Evolutionary conservation across 2,888 invertebrate genomes (phyloP).

Genomic region (Troides aeacus): DNA sequence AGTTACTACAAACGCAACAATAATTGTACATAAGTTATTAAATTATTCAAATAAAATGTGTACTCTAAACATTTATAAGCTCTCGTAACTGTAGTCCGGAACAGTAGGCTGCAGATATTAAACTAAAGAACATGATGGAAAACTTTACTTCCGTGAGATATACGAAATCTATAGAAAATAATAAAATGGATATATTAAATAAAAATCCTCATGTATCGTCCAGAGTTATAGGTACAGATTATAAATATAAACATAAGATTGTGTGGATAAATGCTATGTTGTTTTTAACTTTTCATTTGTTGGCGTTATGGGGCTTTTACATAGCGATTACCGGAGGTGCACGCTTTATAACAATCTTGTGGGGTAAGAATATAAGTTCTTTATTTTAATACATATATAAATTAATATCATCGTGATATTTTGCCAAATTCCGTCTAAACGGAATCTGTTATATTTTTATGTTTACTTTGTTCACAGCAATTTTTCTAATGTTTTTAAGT

Average conservation of each 20-base stretch:
- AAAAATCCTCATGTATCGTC: constrained; percentile 28
- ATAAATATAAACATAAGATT: constrained; percentile 66
- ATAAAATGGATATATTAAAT: constrained; percentile 1
- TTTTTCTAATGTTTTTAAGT: constrained; percentile 43
- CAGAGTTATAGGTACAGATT: constrained; percentile 55
- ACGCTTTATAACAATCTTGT: constrained; percentile 43
- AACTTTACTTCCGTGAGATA: constrained; percentile 14
- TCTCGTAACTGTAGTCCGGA: constrained; percentile 7
- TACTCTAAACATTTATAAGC: constrained; percentile 21
- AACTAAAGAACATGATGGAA: constrained; percentile 17
- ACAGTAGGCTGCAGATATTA: constrained; percentile 2
- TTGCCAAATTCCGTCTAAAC: too few relatives aligned
- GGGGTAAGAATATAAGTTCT: constrained; percentile 45
- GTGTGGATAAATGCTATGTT: constrained; percentile 83
- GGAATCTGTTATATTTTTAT: not conserved
- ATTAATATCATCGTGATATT: too few relatives aligned
- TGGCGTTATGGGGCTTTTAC: constrained; percentile 68
- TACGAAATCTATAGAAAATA: constrained; percentile 17
- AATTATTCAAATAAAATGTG: too few relatives aligned
- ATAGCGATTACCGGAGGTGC: constrained; percentile 47
- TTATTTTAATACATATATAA: too few relatives aligned
- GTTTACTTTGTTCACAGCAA: constrained; percentile 40
- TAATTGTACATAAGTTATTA: too few relatives aligned
- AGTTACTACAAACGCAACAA: too few relatives aligned
- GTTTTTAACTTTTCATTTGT: constrained; percentile 78